phyloP scores from a whole-genome alignment of 2,888 invertebrate genomes.

The Onchidella celtica region DNA sequence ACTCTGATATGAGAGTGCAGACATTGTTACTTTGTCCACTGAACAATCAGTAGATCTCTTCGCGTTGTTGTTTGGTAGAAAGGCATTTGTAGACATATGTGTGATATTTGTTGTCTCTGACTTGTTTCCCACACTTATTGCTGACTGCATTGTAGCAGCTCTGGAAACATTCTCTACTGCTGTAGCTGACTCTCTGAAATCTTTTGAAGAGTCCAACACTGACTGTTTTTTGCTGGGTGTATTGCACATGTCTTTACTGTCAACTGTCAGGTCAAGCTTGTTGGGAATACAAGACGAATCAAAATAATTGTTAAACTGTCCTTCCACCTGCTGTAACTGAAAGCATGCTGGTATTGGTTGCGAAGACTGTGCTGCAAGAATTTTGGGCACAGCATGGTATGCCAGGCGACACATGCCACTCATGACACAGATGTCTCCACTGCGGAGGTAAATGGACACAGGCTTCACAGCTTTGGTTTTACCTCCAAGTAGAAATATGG shows the following conservation, averaged over 20 bases:
- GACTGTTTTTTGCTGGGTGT: neutral
- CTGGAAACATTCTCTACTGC: neutral
- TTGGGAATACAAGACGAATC: neutral
- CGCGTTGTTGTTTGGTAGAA: neutral
- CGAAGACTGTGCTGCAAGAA: constrained; percentile 79
- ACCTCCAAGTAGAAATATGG: constrained; percentile 96
- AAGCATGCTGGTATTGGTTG: constrained; percentile 5
- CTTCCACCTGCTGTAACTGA: neutral
- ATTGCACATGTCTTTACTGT: neutral
- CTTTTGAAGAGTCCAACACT: neutral
- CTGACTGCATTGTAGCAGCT: neutral
- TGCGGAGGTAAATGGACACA: constrained; percentile 86
- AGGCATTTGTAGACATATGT: neutral
- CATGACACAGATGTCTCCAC: constrained; percentile 97
- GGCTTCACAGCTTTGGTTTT: constrained; percentile 82
- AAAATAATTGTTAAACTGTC: too few relatives aligned
- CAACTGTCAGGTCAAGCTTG: neutral
- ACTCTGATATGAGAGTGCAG: too few relatives aligned
- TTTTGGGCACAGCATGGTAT: constrained; percentile 96
- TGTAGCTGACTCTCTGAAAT: neutral
- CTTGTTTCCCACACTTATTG: too few relatives aligned
- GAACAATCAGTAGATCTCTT: neutral
- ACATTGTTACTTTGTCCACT: neutral
- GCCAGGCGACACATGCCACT: constrained; percentile 89
- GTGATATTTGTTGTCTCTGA: neutral